A percentile compares a stretch with the other conserved stretches of the same genome.
Conservation (phyloP, 1,140 invertebrate genomes). For the Armadillidium nasatum region DNA sequence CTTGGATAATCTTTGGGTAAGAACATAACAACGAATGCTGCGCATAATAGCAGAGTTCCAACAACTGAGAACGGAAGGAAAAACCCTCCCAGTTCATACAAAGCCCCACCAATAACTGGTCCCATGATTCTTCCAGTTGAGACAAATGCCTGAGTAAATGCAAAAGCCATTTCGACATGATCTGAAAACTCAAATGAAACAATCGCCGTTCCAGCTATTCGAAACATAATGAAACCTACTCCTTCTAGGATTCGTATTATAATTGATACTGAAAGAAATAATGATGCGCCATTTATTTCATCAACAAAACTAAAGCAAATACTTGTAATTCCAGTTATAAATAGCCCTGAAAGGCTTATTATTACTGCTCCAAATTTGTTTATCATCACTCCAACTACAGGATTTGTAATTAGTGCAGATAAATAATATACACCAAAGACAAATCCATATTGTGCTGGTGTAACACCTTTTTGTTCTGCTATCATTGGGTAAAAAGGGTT, state of each 20-base stretch:
- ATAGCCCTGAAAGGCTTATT: slow-evolving; percentile 19
- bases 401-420: slow-evolving; percentile 12
- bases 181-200: slow-evolving; percentile 21
- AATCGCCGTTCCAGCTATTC: slow-evolving; percentile 8
- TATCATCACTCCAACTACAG: slow-evolving; percentile 13
- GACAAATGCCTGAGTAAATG: background rate
- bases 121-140: slow-evolving; percentile 35
- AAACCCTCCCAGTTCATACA: slow-evolving; percentile 47
- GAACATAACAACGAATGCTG: slow-evolving; percentile 36
- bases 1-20: slow-evolving; percentile 45
- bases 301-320: slow-evolving; percentile 19
- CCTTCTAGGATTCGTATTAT: slow-evolving; percentile 18
- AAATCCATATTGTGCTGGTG: slow-evolving; percentile 19
- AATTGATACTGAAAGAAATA: slow-evolving; percentile 7
- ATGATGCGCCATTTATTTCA: background rate
- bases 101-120: slow-evolving; percentile 46
- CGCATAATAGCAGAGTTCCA: slow-evolving; percentile 45
- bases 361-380: slow-evolving; percentile 12
- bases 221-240: slow-evolving; percentile 11
- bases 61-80: slow-evolving; percentile 47
- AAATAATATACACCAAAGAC: slow-evolving; percentile 17
- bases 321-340: slow-evolving; percentile 16
- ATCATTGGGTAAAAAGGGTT: slow-evolving; percentile 20
- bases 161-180: slow-evolving; percentile 16
- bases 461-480: slow-evolving; percentile 22